Base-by-base conservation (phyloP, 1,140 invertebrate genomes). In the Schlechtendalia chinensis region DNA sequence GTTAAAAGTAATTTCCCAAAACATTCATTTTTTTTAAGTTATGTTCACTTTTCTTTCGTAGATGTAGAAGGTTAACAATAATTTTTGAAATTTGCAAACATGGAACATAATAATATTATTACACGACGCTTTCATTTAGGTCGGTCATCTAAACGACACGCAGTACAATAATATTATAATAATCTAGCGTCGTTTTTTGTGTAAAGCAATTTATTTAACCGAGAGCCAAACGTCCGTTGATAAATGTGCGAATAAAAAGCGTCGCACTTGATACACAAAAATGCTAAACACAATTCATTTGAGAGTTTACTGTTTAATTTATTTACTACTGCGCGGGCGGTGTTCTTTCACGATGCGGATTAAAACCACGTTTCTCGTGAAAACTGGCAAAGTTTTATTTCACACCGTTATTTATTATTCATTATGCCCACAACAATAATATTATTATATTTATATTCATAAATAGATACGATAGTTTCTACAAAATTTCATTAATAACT, bases 361-460 rank as follows among this genome's bases (percentile, higher is more conserved):
- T 39, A 69, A 39, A 47, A 69, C 14, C 12, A 24, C 45, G n/a
- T 47, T 47, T 24, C 39, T 47, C 45, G 22, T 47, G 12, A 67
- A 22, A 47, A 32, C 22, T 14, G n/a, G 0, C n/a, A 3, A 47
- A 47, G 65, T 69, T 69, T 69, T 11, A 47, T 69, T 69, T 69
- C 12, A 69, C 14, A 47, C 39, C 6, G 5, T 69, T 69, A 47
- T 69, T 69, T 47, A 69, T 69, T 47, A 69, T 47, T 69, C 22
- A 69, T 69, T 45, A 65, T 65, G 32, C 17, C 32, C 3, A 39
- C 3, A 39, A 39, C 32, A 39, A 39, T 39, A 8, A 39, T 39
- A 8, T 8, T 39, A 39, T 8, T 22, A 8, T 67, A 22, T 32
- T 17, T 19, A 61, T 45, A 22, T 14, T 17, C 10, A 67, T 39